Evolutionary conservation across 2,888 invertebrate genomes (phyloP), one percentile per base, ranked within the genome.

Genomic region (Allacma fusca): DNA sequence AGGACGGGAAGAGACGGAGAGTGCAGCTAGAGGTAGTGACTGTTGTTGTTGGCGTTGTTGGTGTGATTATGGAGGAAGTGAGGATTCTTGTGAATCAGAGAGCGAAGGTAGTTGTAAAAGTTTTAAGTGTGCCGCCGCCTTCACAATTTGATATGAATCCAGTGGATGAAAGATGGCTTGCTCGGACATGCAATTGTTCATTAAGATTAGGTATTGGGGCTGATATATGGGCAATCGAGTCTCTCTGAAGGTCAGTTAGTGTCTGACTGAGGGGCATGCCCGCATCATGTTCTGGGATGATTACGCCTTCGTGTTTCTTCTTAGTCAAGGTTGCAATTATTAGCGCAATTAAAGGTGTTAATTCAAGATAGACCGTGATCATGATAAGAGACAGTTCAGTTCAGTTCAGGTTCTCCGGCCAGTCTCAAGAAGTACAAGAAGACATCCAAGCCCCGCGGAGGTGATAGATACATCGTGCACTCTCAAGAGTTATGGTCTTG

Each of bases 281-380:
- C 81, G 80, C 80, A 81, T 79, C 79, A 77, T 81, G 80, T 81
- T 78, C 79, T 80, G 75, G 79, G 77, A 79, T 81, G 80, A 81
- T 81, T 81, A 83, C 81, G 81, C 83, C 83, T 83, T 82, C 81
- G 81, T 82, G 80, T 80, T 81, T 80, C 75, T 79, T 81, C 80
- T 78, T 78, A 83, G 81, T 81, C 83, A 83, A 83, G 81, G 82
- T 82, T 82, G 80, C 81, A 82, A 83, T 83, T 83, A 83, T 83
- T 82, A 82, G 81, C 80, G 82, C 83, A 83, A 83, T 83, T 83
- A 83, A 83, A 83, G 83, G 83, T 83, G 83, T 83, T 83, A 83
- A 83, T 83, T 83, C 82, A 80, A 81, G 81, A 79, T 79, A 79
- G 78, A 78, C 79, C 81, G 79, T 81, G 82, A 83, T 83, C 83